Percentiles rank a stretch among this genome's conserved stretches.
Evolutionary conservation across 2,113 vertebrate genomes (phyloP).

Genomic region (Pseudonaja textilis): DNA sequence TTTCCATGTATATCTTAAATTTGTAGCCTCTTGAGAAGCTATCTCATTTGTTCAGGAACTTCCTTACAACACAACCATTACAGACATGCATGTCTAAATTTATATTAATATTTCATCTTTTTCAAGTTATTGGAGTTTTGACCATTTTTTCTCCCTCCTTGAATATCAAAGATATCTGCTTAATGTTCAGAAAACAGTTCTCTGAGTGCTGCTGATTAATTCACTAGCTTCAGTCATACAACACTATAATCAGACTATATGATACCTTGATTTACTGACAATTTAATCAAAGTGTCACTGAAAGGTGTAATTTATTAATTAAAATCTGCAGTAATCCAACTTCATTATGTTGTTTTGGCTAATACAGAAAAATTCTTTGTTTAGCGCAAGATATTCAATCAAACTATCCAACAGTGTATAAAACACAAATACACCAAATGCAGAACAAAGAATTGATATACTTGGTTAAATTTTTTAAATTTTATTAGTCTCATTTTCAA

Average conservation of each 20-base stretch:
- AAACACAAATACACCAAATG: neutral
- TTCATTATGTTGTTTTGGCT: neutral
- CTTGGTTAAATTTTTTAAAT: neutral
- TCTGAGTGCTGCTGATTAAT: neutral
- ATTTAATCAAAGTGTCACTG: neutral
- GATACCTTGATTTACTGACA: neutral
- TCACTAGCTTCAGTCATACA: neutral
- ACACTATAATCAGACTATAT: neutral
- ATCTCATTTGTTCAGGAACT: neutral
- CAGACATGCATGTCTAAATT: neutral
- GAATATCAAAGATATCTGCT: neutral
- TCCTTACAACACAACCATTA: neutral
- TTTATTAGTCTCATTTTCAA: neutral
- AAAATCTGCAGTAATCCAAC: constrained; percentile 4
- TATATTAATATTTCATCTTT: neutral
- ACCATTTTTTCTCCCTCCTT: neutral
- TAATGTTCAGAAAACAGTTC: neutral
- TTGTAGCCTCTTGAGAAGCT: neutral
- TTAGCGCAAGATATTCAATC: neutral
- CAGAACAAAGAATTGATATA: neutral
- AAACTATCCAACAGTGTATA: neutral
- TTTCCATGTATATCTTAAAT: neutral
- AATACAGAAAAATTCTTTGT: constrained; percentile 13
- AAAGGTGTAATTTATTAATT: constrained; percentile 12
- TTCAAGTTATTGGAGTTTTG: neutral